These are phyloP conservation scores for Periophthalmus magnuspinnatus DNA, from an alignment of 2,797 vertebrate species.

Conservation along the genomic window DNA sequence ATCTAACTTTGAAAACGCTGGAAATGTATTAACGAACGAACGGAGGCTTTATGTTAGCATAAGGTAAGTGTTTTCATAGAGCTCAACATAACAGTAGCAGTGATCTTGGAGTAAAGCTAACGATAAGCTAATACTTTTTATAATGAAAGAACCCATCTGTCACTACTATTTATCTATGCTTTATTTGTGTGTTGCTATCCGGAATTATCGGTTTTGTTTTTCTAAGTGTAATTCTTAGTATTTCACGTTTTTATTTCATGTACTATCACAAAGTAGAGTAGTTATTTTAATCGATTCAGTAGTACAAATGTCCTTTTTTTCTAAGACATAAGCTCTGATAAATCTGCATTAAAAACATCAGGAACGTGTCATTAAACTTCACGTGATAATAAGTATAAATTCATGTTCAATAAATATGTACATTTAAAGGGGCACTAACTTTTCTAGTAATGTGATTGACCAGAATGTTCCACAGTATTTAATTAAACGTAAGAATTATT, in stretches of 20 bases:
- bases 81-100: neutral
- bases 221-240: neutral
- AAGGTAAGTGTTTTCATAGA: slow-evolving; percentile 26
- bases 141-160: neutral
- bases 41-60: neutral
- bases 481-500: neutral
- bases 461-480: neutral
- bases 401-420: no score
- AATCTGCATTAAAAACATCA: no score
- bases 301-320: no score
- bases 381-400: no score
- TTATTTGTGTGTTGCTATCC: neutral
- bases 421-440: no score
- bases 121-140: slow-evolving; percentile 3
- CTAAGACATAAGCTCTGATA: no score
- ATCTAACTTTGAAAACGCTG: neutral
- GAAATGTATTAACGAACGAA: neutral
- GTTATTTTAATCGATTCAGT: no score
- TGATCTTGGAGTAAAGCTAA: slow-evolving; percentile 12
- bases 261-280: neutral
- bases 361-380: no score
- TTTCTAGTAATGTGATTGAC: no score
- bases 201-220: neutral
- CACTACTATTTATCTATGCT: neutral
- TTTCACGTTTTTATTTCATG: neutral